Evolutionary conservation across 2,797 vertebrate genomes (phyloP), one percentile per base, ranked within the genome.

Genomic region (Alauda arvensis): DNA sequence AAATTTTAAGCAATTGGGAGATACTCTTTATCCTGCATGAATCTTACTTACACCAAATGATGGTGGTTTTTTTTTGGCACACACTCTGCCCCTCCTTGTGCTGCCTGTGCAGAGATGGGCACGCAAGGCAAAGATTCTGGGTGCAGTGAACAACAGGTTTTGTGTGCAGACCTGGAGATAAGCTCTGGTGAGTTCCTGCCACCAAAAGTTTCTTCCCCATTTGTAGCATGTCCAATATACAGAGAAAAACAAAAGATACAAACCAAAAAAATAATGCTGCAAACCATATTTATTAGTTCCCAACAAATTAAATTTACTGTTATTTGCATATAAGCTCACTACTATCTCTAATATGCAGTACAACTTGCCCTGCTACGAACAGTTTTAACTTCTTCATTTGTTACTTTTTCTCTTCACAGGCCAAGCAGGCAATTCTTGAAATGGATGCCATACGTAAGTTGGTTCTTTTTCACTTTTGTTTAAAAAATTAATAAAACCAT

Each of bases 391-490:
- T 67, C 20, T 70, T 80, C 11, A 49, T 77, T 56, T 69, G 25
- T 74, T 68, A 9, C 87, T 85, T 83, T 92, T 65, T 95, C 16
- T 96, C 39, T 97, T 96, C 39, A 37, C 92, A 99, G 99, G 99
- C 99, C 89, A 99, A 99, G 78, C 98, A 99, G 97, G 99, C 98
- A 51, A 99, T 99, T 97, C 96, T 99, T 53, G 99, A 99, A 96
- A 99, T 99, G 99, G 99, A 99, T 96, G 98, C 98, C 56, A 97
- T 98, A 93, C 97, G 99, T 99, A 98, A 99, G 99, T 99, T 88
- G 62, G 5, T 56, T 33, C 55, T 52, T 88, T 91, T 91, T 78
- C 16, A n/a, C 37, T 89, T 85, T 25, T 9, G 8, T 71, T 81
- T 51, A 45, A 19, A 63, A 90, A 68, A 57, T 14, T 5, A 70